Percentiles rank a stretch among this genome's conserved stretches.
phyloP scores from a whole-genome alignment of 2,797 vertebrate species.

The Cirrhinus mrigala region DNA sequence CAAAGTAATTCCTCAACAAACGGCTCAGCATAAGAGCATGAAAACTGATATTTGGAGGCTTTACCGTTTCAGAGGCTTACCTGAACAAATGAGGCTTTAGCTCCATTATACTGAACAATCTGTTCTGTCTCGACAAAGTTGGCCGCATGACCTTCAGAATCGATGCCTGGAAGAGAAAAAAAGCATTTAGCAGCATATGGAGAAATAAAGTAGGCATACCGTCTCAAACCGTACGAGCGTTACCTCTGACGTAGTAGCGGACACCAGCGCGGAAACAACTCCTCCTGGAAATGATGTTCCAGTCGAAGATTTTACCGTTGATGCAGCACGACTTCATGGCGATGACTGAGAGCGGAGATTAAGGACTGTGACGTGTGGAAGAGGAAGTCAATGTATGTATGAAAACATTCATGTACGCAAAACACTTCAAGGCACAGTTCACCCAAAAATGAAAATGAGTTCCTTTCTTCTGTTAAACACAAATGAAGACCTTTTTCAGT shows the following conservation, averaged over 20 bases:
- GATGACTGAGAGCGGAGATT: conserved; percentile 80
- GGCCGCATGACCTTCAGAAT: conserved; percentile 95
- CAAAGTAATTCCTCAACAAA: neutral
- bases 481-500: no score
- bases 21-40: neutral
- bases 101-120: conserved; percentile 88
- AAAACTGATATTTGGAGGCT: neutral
- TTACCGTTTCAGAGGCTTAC: conserved; percentile 68
- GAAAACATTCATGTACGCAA: no score
- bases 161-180: conserved; percentile 82
- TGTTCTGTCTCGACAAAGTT: conserved; percentile 98
- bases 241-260: conserved; percentile 95
- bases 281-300: conserved; percentile 92
- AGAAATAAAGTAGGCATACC: no score
- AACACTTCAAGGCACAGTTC: no score
- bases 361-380: conserved; percentile 53
- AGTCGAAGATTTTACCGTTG: conserved; percentile 92
- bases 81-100: conserved; percentile 92
- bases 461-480: no score
- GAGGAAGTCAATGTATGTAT: neutral
- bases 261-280: conserved; percentile 96
- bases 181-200: neutral
- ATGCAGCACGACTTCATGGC: conserved; percentile 89
- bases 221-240: conserved; percentile 39
- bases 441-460: no score